Evolutionary conservation across 2,113 vertebrate species (phyloP), one percentile per base, ranked within the genome.

Genomic region (Andinoacara biseriatus): DNA sequence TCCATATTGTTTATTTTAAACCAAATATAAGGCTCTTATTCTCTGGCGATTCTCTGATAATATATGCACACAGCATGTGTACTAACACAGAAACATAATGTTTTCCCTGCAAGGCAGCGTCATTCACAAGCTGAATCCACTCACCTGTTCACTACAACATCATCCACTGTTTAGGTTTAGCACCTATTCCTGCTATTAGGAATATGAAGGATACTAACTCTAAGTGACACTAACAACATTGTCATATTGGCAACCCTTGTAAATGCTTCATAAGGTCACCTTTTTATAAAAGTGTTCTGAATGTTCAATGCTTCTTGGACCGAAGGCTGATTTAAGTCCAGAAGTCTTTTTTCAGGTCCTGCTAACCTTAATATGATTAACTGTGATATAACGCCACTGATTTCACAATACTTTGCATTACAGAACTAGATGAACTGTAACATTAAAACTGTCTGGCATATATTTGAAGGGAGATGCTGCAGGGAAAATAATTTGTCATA

Each of bases 11-110:
- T 83, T 67, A 82, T 61, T 63, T 56, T 5, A 76, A 74, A 74
- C 43, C 69, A 56, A 76, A 87, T 24, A 59, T 22, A 38, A 62
- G 46, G 18, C 86, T 83, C 46, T 87, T 86, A 40, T 79, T 88
- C 18, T 83, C 4, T 67, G 26, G 74, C 38, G 72, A 69, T 61
- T 80, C 26, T 26, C 26, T 26, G 2, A 26, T 26, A 26, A 26
- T 26, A 3, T 56, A 29, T 57, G 78, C 20, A 56, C 46, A 22
- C 3, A 13, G 24, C 2, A 9, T 72, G 35, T 4, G 24, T 33
- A 61, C 31, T 65, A n/a, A 74, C 35, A 18, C 54, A 79, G 24
- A 80, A n/a, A 76, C 3, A 49, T 22, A 54, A 29, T 57, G 22
- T 83, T 54, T 77, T 33, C 0, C 26, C 75, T 69, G 54, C 20